Base-by-base conservation (phyloP, 2,113 vertebrate species). In the Cebidichthys violaceus region DNA sequence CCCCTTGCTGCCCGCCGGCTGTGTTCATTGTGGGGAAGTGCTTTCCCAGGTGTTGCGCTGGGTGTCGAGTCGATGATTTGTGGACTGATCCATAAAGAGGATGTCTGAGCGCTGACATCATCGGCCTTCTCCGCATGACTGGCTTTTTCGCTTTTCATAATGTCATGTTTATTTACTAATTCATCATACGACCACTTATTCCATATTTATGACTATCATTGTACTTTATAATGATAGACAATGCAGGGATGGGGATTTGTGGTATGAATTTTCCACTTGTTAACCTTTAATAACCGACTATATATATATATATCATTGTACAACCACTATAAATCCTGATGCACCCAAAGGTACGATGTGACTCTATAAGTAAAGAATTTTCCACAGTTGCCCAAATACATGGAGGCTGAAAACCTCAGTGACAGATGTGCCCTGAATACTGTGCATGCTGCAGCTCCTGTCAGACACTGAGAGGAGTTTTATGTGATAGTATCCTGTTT, bases 61-160 rank as follows among this genome's bases (percentile, higher is more conserved):
- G 33, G 37, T 78, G 75, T 70, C 2, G 10, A 55, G 67, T 73
- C 75, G 83, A 84, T 90, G 83, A 92, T 91, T 88, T 91, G 88
- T 84, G 35, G 67, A 69, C 6, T 54, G 13, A 70, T 70, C 50
- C 71, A 72, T 24, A 37, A 78, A 47, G 71, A 61, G 79, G 47
- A 82, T 74, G 59, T 80, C 54, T 41, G 68, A 64, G 78, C 2
- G 0, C 33, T 87, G 82, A 86, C 80, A 59, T 89, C 72, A 18
- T 62, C 55, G 0, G 20, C 10, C 64, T 33, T 47, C 60, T 70
- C 41, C 4, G 3, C 50, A 39, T 50, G 37, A 43, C 55, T n/a
- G 0, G 50, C 20, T 52, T 54, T 54, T 22, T n/a, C 9, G 0
- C 24, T 69, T 69, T 73, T 72, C 24, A 47, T 31, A 77, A 62